Conservation (phyloP, 2,113 vertebrate genomes). For the Laticauda laticaudata region DNA sequence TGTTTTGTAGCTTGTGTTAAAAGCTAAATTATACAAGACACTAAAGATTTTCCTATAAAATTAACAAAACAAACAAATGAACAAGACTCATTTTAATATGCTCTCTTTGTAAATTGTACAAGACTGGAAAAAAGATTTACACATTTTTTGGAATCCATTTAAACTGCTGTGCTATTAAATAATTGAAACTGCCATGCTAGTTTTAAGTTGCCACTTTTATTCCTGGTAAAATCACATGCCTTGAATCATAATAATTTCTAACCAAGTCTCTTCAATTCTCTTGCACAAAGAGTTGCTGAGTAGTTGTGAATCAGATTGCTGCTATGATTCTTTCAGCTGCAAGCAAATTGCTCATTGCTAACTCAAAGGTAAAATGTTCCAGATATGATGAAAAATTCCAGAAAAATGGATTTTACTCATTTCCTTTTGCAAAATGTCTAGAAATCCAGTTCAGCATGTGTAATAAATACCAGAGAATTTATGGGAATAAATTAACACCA, state of each 20-base stretch:
- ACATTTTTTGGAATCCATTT: neutral
- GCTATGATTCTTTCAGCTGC: neutral
- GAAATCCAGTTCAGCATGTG: neutral
- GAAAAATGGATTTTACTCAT: conserved; percentile 16
- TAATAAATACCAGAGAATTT: neutral
- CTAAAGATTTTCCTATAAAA: neutral
- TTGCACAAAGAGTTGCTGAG: no score
- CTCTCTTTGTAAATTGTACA: neutral
- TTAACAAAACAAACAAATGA: neutral
- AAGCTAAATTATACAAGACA: neutral
- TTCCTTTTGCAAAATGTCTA: neutral
- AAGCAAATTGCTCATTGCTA: neutral
- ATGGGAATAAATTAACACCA: neutral
- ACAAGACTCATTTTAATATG: neutral
- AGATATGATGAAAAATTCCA: neutral
- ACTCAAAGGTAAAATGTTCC: neutral
- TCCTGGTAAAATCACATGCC: neutral
- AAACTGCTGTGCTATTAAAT: neutral
- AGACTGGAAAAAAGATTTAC: neutral
- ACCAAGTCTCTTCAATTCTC: neutral
- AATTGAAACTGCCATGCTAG: neutral
- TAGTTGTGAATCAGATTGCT: neutral
- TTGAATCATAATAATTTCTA: neutral
- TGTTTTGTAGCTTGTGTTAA: neutral
- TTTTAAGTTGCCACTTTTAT: neutral